A percentile compares a stretch with the other conserved stretches of the same genome.
These are phyloP conservation scores for Telmatherina bonti DNA, from an alignment of 2,797 vertebrate species.

Conservation along the genomic window DNA sequence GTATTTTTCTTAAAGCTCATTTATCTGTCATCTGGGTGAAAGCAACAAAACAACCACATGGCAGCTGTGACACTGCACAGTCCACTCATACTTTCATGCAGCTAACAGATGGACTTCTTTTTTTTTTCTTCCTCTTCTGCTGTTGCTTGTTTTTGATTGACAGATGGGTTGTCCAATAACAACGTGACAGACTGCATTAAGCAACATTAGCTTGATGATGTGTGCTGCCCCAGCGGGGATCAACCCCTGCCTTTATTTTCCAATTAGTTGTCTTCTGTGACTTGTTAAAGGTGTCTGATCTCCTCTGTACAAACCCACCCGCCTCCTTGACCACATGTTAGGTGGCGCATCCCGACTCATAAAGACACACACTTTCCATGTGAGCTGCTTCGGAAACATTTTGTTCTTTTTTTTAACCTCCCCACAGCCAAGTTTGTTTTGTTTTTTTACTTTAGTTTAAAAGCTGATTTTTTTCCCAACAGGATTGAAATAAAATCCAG, in stretches of 20 bases:
- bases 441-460: background rate
- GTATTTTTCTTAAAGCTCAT: conserved; percentile 25
- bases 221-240: conserved; percentile 35
- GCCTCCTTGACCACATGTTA: background rate
- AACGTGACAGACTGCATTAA: conserved; percentile 55
- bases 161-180: conserved; percentile 47
- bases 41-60: conserved; percentile 48
- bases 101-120: conserved; percentile 43
- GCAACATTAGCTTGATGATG: conserved; percentile 39
- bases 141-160: conserved; percentile 43
- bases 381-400: background rate
- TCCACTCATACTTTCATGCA: conserved; percentile 20
- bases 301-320: conserved; percentile 3
- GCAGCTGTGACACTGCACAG: conserved; percentile 9
- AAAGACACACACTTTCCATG: conserved; percentile 42
- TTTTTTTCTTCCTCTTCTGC: background rate
- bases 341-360: background rate
- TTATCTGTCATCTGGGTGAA: conserved; percentile 44
- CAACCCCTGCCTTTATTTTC: conserved; percentile 51
- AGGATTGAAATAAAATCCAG: background rate
- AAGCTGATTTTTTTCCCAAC: background rate
- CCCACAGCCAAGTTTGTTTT: background rate
- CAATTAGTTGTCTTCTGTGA: conserved; percentile 47
- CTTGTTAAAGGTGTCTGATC: conserved; percentile 19
- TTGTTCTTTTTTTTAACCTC: conserved; percentile 18